Evolutionary conservation across 2,888 invertebrate species (phyloP), one percentile per base, ranked within the genome.

Genomic region (Ptilodon capucinus): DNA sequence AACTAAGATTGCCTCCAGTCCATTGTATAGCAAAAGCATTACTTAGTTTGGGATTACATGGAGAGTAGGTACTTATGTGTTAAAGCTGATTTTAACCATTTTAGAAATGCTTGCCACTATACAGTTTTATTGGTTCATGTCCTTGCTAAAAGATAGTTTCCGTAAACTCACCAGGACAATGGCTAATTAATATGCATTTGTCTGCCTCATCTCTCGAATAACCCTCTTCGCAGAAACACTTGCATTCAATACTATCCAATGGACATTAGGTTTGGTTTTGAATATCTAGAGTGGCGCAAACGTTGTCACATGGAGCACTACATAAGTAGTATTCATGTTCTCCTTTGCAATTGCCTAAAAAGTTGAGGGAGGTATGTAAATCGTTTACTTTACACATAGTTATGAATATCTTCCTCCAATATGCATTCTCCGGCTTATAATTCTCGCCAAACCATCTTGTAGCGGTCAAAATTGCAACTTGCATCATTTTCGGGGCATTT

Each of bases 271-370:
- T 64, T 49, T 67, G 61, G 32, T 64, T 74, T 13, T 66, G 64
- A n/a, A 45, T 46, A 1, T 57, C 52, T 7, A 82, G 55, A 16
- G 68, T 74, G 0, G 57, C 51, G 44, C 83, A 84, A 0, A 65
- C 77, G 18, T 79, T 84, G 54, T 84, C 86, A 30, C 84, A 86
- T 0, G 66, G 72, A 0, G 68, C 60, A 1, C 76, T 78, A 41
- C 84, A 84, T 0, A 70, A 58, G 41, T 66, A 81, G 48, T 69
- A 72, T 48, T 81, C 81, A 28, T 79, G 48, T 0, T 53, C 51
- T 2, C 69, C 68, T 4, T 49, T 49, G 48, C 82, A 74, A 48
- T 54, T 57, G 25, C 46, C 74, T 75, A 38, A n/a, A 57, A 45
- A 28, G 18, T 34, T 4, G 23, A 30, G 30, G 4, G 11, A n/a